Percentiles rank a stretch among this genome's conserved stretches.
Evolutionary conservation across 2,888 invertebrate genomes (phyloP).

Genomic region (Azorinus chamasolen): DNA sequence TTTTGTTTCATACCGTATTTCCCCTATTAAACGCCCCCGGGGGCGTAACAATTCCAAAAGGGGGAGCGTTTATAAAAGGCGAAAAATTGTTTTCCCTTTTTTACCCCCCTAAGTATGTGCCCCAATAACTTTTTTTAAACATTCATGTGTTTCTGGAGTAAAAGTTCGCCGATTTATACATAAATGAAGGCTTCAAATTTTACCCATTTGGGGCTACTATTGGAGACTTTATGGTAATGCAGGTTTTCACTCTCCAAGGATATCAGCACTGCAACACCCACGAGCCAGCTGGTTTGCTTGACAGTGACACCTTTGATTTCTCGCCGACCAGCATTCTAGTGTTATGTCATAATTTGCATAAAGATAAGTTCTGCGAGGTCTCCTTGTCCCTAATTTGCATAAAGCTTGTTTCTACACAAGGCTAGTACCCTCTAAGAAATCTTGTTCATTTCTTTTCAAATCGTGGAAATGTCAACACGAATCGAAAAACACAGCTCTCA

Average conservation of each 20-base stretch:
- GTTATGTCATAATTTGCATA: too few relatives aligned
- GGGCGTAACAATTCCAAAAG: background rate
- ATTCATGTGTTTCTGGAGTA: too few relatives aligned
- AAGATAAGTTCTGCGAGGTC: too few relatives aligned
- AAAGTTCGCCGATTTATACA: too few relatives aligned
- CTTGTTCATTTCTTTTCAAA: background rate
- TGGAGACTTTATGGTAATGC: background rate
- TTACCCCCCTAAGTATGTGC: background rate
- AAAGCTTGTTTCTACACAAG: too few relatives aligned
- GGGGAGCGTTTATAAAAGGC: constrained; percentile 1
- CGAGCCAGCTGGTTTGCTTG: background rate
- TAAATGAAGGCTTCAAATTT: too few relatives aligned
- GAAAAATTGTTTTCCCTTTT: background rate
- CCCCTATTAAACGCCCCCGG: background rate
- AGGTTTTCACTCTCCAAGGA: background rate
- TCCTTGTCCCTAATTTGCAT: too few relatives aligned
- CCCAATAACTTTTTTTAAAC: too few relatives aligned
- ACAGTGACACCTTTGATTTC: background rate
- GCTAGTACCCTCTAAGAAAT: too few relatives aligned
- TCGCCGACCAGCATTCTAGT: background rate
- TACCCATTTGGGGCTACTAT: too few relatives aligned
- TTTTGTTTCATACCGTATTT: background rate
- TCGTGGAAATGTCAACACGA: background rate
- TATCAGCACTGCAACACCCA: background rate
- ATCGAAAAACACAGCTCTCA: background rate